phyloP scores from a whole-genome alignment of 2,888 invertebrate genomes.

The Clostera curtula region DNA sequence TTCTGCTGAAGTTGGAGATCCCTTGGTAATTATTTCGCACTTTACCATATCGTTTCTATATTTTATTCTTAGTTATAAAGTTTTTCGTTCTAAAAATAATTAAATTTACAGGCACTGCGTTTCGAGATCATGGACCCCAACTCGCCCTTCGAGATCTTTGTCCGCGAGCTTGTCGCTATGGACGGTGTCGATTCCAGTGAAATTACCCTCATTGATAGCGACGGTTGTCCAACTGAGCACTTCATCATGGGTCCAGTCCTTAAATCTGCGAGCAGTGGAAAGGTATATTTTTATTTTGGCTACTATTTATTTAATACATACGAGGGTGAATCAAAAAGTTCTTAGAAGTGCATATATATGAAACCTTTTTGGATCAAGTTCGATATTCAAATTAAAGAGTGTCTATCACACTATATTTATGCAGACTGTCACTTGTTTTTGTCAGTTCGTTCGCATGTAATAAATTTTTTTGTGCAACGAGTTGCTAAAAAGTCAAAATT shows the following conservation, averaged over 20 bases:
- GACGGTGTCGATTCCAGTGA: constrained; percentile 95
- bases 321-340: no score
- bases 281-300: no score
- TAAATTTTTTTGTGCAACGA: no score
- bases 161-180: constrained; percentile 94
- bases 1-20: constrained; percentile 94
- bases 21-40: constrained; percentile 68
- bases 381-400: no score
- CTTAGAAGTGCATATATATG: no score
- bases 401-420: no score
- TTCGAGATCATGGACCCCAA: constrained; percentile 95
- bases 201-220: constrained; percentile 92
- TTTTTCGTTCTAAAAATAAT: constrained; percentile 11
- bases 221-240: constrained; percentile 94
- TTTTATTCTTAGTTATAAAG: neutral
- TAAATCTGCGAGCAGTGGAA: constrained; percentile 86
- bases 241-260: constrained; percentile 95
- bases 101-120: constrained; percentile 79
- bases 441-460: no score
- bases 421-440: no score
- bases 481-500: no score
- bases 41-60: neutral
- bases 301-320: no score
- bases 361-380: no score
- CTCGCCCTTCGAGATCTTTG: constrained; percentile 96